These are phyloP conservation scores for Scaptomyza hsui DNA, from an alignment of 1,140 invertebrate species.

Conservation along the genomic window DNA sequence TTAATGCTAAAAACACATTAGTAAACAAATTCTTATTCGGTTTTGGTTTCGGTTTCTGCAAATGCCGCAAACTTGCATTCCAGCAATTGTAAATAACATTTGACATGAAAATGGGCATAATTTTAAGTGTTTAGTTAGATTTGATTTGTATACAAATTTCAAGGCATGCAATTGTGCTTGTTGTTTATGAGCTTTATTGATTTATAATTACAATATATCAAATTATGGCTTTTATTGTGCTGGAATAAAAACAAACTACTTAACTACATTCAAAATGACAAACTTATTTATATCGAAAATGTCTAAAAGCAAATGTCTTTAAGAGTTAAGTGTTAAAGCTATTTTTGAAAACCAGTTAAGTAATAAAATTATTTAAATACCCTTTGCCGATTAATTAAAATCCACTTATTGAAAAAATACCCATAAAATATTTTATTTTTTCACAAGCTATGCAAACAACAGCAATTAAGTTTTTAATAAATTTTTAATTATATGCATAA, in stretches of 20 bases:
- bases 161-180: slow-evolving; percentile 3
- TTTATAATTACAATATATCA: slow-evolving; percentile 4
- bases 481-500: slow-evolving; percentile 4
- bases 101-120: slow-evolving; percentile 19
- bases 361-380: not conserved
- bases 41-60: not conserved
- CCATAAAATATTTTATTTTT: not conserved
- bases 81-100: slow-evolving; percentile 17
- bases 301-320: not conserved
- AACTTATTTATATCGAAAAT: not conserved
- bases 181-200: slow-evolving; percentile 20
- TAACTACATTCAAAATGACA: not conserved
- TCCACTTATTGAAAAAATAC: not conserved
- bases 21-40: slow-evolving; percentile 6
- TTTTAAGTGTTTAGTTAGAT: slow-evolving; percentile 2
- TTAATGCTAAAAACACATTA: slow-evolving; percentile 3
- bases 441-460: not conserved
- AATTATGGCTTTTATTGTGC: not conserved
- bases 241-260: not conserved
- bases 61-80: not conserved
- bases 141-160: slow-evolving; percentile 11
- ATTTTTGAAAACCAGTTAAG: not conserved
- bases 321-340: not conserved
- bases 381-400: no score
- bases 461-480: not conserved